These are phyloP conservation scores for Theodoxus fluviatilis DNA, from an alignment of 2,888 invertebrate genomes.

Conservation along the genomic window DNA sequence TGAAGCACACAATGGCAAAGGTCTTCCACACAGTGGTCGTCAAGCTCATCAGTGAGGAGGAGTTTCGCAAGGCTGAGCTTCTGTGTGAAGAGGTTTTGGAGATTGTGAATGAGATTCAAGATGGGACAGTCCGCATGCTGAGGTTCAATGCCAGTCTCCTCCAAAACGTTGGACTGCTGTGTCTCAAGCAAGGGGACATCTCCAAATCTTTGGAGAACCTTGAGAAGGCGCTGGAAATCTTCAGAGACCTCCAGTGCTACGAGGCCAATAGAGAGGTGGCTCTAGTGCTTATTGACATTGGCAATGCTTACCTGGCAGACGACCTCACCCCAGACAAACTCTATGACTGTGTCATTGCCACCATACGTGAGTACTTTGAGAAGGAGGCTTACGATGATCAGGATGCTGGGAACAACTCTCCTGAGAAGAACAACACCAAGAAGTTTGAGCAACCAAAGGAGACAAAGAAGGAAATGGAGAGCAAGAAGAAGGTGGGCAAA, in stretches of 20 bases:
- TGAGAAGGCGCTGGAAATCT: slow-evolving; percentile 55
- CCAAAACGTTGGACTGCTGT: slow-evolving; percentile 57
- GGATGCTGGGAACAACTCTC: slow-evolving; percentile 30
- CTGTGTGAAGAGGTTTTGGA: slow-evolving; percentile 53
- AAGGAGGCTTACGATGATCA: slow-evolving; percentile 51
- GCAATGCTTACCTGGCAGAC: slow-evolving; percentile 58
- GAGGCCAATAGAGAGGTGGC: slow-evolving; percentile 55
- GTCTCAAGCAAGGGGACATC: slow-evolving; percentile 55
- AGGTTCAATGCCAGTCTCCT: slow-evolving; percentile 53
- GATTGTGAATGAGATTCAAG: slow-evolving; percentile 56
- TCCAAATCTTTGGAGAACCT: slow-evolving; percentile 55
- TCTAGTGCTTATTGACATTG: slow-evolving; percentile 56
- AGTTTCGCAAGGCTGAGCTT: slow-evolving; percentile 50
- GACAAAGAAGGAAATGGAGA: slow-evolving; percentile 41
- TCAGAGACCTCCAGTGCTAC: slow-evolving; percentile 51
- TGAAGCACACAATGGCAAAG: slow-evolving; percentile 50
- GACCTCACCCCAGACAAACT: slow-evolving; percentile 54
- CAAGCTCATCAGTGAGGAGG: slow-evolving; percentile 48
- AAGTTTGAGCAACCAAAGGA: slow-evolving; percentile 31
- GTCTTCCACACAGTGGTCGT: slow-evolving; percentile 50
- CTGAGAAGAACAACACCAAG: slow-evolving; percentile 32
- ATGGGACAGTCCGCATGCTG: slow-evolving; percentile 52
- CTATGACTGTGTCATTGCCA: slow-evolving; percentile 55
- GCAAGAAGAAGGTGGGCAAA: slow-evolving; percentile 46
- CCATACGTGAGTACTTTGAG: slow-evolving; percentile 57